Evolutionary conservation across 2,113 vertebrate species (phyloP), one percentile per base, ranked within the genome.

Genomic region (Mastomys coucha): DNA sequence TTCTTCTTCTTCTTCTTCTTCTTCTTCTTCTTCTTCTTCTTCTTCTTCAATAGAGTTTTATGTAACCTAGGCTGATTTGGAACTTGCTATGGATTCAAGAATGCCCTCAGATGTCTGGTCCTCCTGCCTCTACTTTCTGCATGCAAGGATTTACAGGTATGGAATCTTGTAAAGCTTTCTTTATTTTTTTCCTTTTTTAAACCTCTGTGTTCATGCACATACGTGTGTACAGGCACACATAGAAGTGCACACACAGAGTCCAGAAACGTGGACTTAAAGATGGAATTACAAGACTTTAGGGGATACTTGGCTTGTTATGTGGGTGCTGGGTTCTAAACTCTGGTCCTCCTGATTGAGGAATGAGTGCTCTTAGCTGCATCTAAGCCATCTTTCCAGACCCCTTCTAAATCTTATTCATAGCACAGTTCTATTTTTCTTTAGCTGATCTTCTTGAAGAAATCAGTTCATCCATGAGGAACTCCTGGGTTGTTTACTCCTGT

Each of bases 361-460:
- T n/a, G 24, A 42, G 56, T 26, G n/a, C 22, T 63, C 51, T 84
- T 39, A 82, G 7, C 36, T n/a, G 8, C 56, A 69, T 69, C 67
- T 82, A 56, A 82, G 58, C 81, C 58, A 63, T 58, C 58, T 63
- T 65, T 14, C 82, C 60, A 49, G 60, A 39, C 84, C 14, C 8
- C 51, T 16, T 72, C 58, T 72, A 58, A 28, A 33, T 56, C 69
- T 82, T 75, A 93, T 56, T 60, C 26, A 76, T 51, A 82, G 49
- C 13, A 67, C 7, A 63, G 69, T 91, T 89, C 63, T 91, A 72
- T 80, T 91, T 82, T 60, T 65, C 28, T 85, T 84, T 91, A 65
- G 56, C 42, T 51, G 4, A 77, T 80, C 58, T 89, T 51, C 73
- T 51, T 81, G 60, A 91, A 97, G 65, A 91, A 93, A 58, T 91